phyloP scores from a whole-genome alignment of 2,797 vertebrate species.

The Falco columbarius region DNA sequence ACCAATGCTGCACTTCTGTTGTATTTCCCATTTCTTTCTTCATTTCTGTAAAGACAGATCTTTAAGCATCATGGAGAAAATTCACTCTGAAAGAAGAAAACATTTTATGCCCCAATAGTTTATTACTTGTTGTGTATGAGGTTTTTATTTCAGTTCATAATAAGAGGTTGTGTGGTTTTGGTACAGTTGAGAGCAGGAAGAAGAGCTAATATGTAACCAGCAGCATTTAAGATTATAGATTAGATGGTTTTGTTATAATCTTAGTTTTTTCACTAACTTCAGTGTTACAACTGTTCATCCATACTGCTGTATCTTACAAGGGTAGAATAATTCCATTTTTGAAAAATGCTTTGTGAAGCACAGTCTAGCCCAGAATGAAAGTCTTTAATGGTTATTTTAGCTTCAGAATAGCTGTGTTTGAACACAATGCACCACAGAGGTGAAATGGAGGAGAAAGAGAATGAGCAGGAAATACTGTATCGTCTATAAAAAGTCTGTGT shows the following conservation, averaged over 20 bases:
- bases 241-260: background rate
- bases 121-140: slow-evolving; percentile 18
- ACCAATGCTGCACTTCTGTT: background rate
- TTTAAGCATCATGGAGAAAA: background rate
- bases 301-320: background rate
- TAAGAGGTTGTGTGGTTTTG: background rate
- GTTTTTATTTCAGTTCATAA: slow-evolving; percentile 20
- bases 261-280: background rate
- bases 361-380: background rate
- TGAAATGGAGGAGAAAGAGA: slow-evolving; percentile 49
- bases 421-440: slow-evolving; percentile 30
- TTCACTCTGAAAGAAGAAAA: background rate
- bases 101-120: background rate
- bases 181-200: background rate
- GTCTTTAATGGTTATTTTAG: slow-evolving; percentile 52
- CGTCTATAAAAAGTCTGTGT: background rate
- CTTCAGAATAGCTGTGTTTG: slow-evolving; percentile 8
- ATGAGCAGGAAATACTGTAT: slow-evolving; percentile 14
- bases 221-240: background rate
- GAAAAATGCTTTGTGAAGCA: slow-evolving; percentile 51
- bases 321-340: slow-evolving; percentile 50
- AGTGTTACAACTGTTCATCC: background rate
- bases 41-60: background rate
- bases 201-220: background rate
- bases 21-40: background rate